Base-by-base conservation (phyloP, 2,797 vertebrate genomes). In the Ptychadena robeensis region DNA sequence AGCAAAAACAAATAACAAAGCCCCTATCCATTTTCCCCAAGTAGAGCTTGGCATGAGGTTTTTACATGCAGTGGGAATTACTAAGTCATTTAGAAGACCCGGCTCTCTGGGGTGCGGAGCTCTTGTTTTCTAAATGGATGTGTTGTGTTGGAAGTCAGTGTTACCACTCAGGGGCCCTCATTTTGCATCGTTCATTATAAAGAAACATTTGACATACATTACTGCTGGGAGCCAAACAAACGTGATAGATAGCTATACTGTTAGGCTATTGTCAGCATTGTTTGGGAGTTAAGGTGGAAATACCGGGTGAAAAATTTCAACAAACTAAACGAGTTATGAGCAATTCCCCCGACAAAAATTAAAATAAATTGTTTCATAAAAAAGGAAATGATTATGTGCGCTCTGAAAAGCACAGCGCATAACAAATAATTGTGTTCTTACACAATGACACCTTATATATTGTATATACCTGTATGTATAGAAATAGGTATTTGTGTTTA, bases 1-100 rank as follows among this genome's bases (percentile, higher is more conserved):
- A 91, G 86, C 68, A 87, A 88, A 37, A 90, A 86, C 82, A 92
- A 93, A 90, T 88, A 89, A 86, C 80, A 80, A 73, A 88, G 86
- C 81, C 85, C 82, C 63, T 18, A 86, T 86, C 86, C 86, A 90
- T 80, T 80, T 82, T 82, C 37, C 32, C 89, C 88, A 88, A 61
- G 0, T 73, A 88, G 85, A 90, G 79, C 35, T 85, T 81, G 88
- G 65, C 78, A 83, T 86, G 89, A 86, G 88, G 77, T 85, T 87
- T 87, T 83, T n/a, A 88, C 27, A 35, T 69, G 86, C 86, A 75
- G 83, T 74, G 86, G 86, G 88, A 87, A 89, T 89, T 30, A 90
- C 82, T 86, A 88, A 89, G 87, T 91, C 87, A 86, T 89, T 90
- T 89, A 89, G 83, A 85, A 74, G 86, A 64, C 40, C 69, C 85